phyloP scores from a whole-genome alignment of 1,140 invertebrate genomes.

The Lordiphosa clarofinis region DNA sequence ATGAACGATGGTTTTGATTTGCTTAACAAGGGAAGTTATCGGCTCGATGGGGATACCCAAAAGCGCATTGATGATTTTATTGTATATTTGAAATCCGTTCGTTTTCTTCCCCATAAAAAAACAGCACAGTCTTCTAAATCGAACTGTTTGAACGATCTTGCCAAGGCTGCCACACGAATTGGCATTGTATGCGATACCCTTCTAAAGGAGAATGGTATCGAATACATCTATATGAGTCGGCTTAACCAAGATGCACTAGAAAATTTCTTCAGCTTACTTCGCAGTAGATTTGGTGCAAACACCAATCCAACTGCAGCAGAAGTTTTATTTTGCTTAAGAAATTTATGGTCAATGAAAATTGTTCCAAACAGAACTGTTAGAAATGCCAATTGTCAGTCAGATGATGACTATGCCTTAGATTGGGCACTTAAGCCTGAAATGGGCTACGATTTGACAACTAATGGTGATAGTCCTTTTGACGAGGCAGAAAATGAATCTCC shows the following conservation, averaged over 20 bases:
- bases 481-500: too few relatives aligned
- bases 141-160: too few relatives aligned
- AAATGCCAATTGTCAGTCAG: background rate
- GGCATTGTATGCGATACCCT: background rate
- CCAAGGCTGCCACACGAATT: background rate
- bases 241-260: background rate
- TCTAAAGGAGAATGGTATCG: background rate
- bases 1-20: background rate
- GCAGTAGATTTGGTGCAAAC: background rate
- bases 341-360: slow-evolving; percentile 4
- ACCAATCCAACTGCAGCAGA: background rate
- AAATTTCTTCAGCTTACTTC: background rate
- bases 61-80: too few relatives aligned
- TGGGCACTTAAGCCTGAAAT: too few relatives aligned
- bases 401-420: background rate
- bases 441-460: too few relatives aligned
- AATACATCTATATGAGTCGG: background rate
- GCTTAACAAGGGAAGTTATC: too few relatives aligned
- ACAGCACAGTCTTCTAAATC: too few relatives aligned
- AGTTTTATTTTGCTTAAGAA: background rate
- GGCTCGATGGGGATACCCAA: too few relatives aligned
- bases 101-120: too few relatives aligned
- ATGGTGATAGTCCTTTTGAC: too few relatives aligned
- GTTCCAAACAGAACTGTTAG: background rate
- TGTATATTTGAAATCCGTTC: too few relatives aligned